phyloP scores from a whole-genome alignment of 2,797 vertebrate genomes.

The Trematomus bernacchii region DNA sequence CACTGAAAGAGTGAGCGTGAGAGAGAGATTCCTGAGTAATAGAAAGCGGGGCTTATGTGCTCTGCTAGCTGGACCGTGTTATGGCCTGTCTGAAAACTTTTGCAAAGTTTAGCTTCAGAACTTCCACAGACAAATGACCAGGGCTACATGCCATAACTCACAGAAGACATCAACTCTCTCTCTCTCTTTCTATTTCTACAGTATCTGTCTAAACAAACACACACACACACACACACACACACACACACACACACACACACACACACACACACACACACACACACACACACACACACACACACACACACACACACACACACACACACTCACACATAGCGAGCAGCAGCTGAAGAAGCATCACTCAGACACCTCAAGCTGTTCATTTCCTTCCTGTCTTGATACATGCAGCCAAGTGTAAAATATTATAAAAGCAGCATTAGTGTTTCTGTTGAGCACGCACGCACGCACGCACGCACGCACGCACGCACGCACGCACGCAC shows the following conservation, averaged over 20 bases:
- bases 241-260: slow-evolving; percentile 3
- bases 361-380: slow-evolving; percentile 74
- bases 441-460: slow-evolving; percentile 20
- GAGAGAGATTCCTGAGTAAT: slow-evolving; percentile 57
- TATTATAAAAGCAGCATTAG: slow-evolving; percentile 59
- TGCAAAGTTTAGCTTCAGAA: slow-evolving; percentile 70
- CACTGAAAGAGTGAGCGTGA: slow-evolving; percentile 21
- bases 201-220: slow-evolving; percentile 19
- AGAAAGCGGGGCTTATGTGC: slow-evolving; percentile 72
- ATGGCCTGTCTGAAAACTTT: slow-evolving; percentile 77
- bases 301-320: slow-evolving; percentile 19
- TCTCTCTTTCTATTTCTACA: slow-evolving; percentile 24
- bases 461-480: slow-evolving; percentile 10
- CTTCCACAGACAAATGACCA: slow-evolving; percentile 72
- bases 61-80: slow-evolving; percentile 75
- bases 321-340: slow-evolving; percentile 16
- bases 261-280: slow-evolving; percentile 7
- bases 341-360: slow-evolving; percentile 60
- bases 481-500: slow-evolving; percentile 4
- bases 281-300: background rate
- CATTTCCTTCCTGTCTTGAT: slow-evolving; percentile 65
- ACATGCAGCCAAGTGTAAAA: slow-evolving; percentile 70
- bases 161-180: slow-evolving; percentile 31
- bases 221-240: slow-evolving; percentile 15
- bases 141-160: slow-evolving; percentile 61